Conservation (phyloP, 2,113 vertebrate species). For the Vidua macroura region DNA sequence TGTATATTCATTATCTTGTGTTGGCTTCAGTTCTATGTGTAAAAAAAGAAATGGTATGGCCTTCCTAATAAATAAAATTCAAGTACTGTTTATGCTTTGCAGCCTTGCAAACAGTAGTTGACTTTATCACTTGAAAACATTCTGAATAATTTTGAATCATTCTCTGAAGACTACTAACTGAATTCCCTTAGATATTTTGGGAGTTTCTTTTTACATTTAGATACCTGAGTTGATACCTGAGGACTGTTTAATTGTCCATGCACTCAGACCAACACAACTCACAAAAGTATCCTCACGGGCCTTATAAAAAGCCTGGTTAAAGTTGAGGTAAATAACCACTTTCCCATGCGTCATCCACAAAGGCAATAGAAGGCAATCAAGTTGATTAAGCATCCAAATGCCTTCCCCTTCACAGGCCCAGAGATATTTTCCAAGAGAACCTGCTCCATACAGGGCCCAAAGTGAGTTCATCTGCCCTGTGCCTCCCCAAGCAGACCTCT, state of each 20-base stretch:
- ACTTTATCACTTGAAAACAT: neutral
- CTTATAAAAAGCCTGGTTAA: neutral
- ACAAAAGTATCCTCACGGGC: neutral
- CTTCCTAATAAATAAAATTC: neutral
- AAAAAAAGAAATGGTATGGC: neutral
- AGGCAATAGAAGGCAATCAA: neutral
- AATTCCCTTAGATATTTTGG: neutral
- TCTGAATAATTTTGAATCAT: neutral
- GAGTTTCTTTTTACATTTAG: neutral
- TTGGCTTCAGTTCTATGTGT: neutral
- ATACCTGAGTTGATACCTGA: neutral
- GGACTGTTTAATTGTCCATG: neutral
- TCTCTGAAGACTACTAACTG: neutral
- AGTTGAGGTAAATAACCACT: neutral
- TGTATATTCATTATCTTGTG: neutral
- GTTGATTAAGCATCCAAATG: neutral
- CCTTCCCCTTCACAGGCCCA: neutral
- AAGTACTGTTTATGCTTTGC: neutral
- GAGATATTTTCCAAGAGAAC: neutral
- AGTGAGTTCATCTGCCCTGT: accelerated
- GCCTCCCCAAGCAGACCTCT: neutral
- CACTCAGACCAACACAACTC: neutral
- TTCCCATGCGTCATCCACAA: neutral
- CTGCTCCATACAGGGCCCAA: too few species aligned
- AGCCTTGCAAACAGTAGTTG: neutral